phyloP scores from a whole-genome alignment of 2,888 invertebrate genomes.

The Xanthia icteritia region DNA sequence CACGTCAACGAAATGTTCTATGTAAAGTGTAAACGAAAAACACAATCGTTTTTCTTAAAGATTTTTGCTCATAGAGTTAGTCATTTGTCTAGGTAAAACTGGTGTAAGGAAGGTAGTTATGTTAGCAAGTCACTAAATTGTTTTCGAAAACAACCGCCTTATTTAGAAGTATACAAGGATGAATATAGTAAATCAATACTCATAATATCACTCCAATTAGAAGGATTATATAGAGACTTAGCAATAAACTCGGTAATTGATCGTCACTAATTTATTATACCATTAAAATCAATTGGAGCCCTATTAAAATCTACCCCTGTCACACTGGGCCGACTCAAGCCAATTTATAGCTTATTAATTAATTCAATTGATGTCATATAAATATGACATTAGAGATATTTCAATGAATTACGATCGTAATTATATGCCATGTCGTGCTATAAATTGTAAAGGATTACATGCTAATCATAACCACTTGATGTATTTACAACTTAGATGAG shows the following conservation, averaged over 20 bases:
- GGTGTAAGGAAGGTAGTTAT: background rate
- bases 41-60: background rate
- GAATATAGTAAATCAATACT: slow-evolving; percentile 9
- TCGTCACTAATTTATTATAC: slow-evolving; percentile 38
- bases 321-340: slow-evolving; percentile 2
- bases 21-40: background rate
- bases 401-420: slow-evolving; percentile 38
- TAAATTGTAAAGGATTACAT: slow-evolving; percentile 49
- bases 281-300: slow-evolving; percentile 53
- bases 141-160: slow-evolving; percentile 12
- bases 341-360: slow-evolving; percentile 43
- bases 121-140: slow-evolving; percentile 5
- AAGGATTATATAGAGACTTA: slow-evolving; percentile 23
- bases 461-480: slow-evolving; percentile 27
- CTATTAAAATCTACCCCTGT: slow-evolving; percentile 43
- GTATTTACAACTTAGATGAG: slow-evolving; percentile 24
- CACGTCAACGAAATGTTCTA: background rate
- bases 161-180: slow-evolving; percentile 16
- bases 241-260: slow-evolving; percentile 45
- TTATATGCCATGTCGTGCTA: slow-evolving; percentile 15
- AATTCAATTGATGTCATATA: slow-evolving; percentile 44
- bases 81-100: background rate
- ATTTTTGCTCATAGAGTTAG: background rate
- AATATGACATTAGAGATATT: slow-evolving; percentile 44
- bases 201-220: slow-evolving; percentile 36